Base-by-base conservation (phyloP, 2,113 vertebrate genomes). In the Casuarius casuarius region DNA sequence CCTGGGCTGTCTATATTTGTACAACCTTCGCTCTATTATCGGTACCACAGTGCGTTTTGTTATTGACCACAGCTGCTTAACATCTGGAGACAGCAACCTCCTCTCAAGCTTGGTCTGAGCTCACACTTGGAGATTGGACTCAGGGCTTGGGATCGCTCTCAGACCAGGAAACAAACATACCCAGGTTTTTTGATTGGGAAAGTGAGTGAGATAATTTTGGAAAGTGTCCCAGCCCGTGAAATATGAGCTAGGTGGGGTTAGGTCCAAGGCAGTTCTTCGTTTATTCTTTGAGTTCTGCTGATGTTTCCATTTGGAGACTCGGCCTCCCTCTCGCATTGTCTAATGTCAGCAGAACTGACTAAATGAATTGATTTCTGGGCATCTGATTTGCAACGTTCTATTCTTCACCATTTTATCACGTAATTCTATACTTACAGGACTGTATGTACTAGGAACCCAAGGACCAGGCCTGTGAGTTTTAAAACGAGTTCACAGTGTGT, bases 281-380 rank as follows among this genome's bases (percentile, higher is more conserved):
- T 33, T 52, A 66, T 70, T 92, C 89, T 96, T 70, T 80, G 78
- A 80, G 92, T 87, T 96, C 71, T 97, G 95, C 96, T 97, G 96
- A 96, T 8, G 40, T 68, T 84, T 51, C 77, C 11, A 22, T 54
- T 91, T 0, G 2, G 66, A 80, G 73, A 77, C 83, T 92, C 84
- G 88, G 81, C 62, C 81, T 93, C 84, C 73, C 93, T 87, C 86
- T 79, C 0, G 1, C 21, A 3, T 89, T 95, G 76, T 87, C 76
- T 76, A 3, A 1, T 51, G 61, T 97, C 97, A 97, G 94, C 93
- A 96, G 85, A 92, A 94, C 84, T 77, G 86, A 84, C 76, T 78
- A 86, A 73, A 56, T 75, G 12, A 87, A 95, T 59, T 79, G 70
- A 82, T 94, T 97, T 80, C 63, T 54, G 42, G 1, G 2, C 73